Evolutionary conservation across 2,797 vertebrate species (phyloP).

Genomic region (Syncerus caffer): DNA sequence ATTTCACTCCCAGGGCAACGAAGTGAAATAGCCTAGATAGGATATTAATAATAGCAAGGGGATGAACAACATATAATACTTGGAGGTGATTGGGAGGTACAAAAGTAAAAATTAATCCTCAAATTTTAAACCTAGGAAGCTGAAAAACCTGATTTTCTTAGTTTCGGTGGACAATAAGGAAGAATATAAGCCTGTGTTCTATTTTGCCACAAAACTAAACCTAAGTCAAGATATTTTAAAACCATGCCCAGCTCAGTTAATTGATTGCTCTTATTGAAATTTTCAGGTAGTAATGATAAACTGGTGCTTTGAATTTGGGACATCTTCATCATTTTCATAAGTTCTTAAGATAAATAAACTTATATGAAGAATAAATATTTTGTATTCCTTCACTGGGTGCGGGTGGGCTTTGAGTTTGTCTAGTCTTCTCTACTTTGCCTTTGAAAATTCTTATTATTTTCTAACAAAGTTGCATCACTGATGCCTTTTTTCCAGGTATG

Average conservation of each 20-base stretch:
- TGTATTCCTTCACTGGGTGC: background rate
- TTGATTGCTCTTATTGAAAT: background rate
- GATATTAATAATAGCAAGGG: background rate
- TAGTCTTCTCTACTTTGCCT: background rate
- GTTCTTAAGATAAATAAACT: background rate
- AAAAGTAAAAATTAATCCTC: background rate
- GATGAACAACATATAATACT: background rate
- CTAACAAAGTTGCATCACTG: background rate
- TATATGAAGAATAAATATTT: background rate
- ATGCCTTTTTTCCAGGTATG: background rate
- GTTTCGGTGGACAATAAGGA: background rate
- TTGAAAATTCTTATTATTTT: constrained; percentile 5
- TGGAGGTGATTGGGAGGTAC: background rate
- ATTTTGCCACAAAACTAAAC: constrained; percentile 11
- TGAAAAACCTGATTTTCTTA: background rate
- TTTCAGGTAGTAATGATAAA: background rate
- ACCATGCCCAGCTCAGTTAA: background rate
- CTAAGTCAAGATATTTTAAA: background rate
- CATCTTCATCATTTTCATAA: background rate
- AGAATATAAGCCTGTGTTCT: background rate
- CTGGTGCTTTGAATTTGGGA: constrained; percentile 3
- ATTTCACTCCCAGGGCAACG: background rate
- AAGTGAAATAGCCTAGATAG: background rate
- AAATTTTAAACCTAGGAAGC: background rate
- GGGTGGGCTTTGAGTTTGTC: background rate